Percentiles rank a stretch among this genome's conserved stretches.
Evolutionary conservation across 1,140 invertebrate genomes (phyloP).

Genomic region (Ylistrum balloti): DNA sequence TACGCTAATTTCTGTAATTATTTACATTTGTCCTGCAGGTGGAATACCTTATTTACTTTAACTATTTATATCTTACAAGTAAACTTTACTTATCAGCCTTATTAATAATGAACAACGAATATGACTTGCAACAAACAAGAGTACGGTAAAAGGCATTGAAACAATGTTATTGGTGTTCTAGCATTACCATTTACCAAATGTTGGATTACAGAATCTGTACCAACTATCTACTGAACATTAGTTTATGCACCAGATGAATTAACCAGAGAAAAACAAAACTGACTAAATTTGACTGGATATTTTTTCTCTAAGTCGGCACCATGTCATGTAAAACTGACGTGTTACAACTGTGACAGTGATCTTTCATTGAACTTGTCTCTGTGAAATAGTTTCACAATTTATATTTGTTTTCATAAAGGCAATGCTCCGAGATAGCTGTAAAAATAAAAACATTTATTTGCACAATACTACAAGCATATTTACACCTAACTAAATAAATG

Average conservation of each 20-base stretch:
- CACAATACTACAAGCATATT: constrained; percentile 13
- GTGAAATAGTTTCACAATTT: neutral
- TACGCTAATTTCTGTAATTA: neutral
- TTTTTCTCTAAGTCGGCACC: neutral
- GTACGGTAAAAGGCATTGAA: no score
- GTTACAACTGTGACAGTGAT: neutral
- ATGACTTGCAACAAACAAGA: neutral
- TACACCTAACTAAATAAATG: neutral
- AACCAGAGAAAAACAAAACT: neutral
- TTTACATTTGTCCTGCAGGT: neutral
- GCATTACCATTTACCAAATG: neutral
- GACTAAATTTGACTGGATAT: neutral
- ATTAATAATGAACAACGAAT: neutral
- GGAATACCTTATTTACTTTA: neutral
- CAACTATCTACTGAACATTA: neutral
- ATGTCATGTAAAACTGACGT: neutral
- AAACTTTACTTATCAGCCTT: neutral
- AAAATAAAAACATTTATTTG: constrained; percentile 36
- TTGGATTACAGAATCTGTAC: neutral
- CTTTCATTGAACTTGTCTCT: neutral
- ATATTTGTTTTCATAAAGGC: neutral
- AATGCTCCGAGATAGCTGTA: constrained; percentile 3
- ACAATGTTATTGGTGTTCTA: neutral
- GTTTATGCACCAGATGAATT: neutral
- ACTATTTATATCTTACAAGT: neutral